Conservation (phyloP, 1,140 invertebrate species). For the Gryon sp. region DNA sequence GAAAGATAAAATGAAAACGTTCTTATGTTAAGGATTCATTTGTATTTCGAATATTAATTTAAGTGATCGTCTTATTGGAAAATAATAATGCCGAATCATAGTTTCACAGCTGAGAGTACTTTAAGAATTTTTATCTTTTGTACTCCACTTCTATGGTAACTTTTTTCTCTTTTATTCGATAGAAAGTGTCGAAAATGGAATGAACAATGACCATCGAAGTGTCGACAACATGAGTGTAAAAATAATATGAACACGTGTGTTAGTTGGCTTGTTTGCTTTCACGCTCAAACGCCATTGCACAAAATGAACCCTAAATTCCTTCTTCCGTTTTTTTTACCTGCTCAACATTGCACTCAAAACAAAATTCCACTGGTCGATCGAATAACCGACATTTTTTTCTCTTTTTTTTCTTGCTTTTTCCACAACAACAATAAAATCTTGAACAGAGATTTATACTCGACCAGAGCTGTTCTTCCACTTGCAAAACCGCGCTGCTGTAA, state of each 20-base stretch:
- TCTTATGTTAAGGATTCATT: too few species aligned
- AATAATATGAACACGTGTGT: constrained; percentile 57
- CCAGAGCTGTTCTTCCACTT: too few species aligned
- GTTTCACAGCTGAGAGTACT: constrained; percentile 28
- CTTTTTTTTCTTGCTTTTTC: too few species aligned
- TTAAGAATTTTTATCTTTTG: constrained; percentile 41
- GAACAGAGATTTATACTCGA: too few species aligned
- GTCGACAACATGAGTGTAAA: constrained; percentile 38
- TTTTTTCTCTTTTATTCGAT: constrained; percentile 50
- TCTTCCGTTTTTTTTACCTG: too few species aligned
- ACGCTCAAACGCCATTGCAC: constrained; percentile 49
- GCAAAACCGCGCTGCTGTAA: background rate
- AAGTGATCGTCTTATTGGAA: constrained; percentile 19
- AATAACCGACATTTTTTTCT: too few species aligned
- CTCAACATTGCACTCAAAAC: too few species aligned
- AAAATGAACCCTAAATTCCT: constrained; percentile 48
- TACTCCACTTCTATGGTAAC: too few species aligned
- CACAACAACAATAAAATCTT: too few species aligned
- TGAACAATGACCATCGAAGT: constrained; percentile 52
- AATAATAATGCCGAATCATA: constrained; percentile 31
- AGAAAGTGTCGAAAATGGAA: constrained; percentile 40
- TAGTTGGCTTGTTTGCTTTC: constrained; percentile 48
- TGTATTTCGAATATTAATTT: constrained; percentile 3
- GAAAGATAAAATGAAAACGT: too few species aligned
- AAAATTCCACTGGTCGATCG: too few species aligned